Evolutionary conservation across 92 coral and sea anemone species (phyloP), one percentile per base, ranked within the genome.

Genomic region (Epizoanthus fatuus): DNA sequence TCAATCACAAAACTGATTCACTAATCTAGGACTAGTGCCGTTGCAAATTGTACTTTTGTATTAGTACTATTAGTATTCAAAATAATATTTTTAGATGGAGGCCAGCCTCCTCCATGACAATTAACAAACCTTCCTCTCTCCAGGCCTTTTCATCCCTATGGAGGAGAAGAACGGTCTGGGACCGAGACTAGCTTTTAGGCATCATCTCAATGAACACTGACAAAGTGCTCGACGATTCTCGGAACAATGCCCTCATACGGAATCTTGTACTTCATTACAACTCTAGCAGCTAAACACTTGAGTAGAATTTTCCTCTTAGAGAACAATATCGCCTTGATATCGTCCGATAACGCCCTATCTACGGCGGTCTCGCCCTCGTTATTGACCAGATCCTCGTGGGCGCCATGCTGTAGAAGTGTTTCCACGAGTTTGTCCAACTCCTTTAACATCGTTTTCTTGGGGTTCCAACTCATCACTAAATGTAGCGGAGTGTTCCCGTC

Each of bases 221-320:
- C 91, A 62, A 94, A 94, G 79, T 65, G 83, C 69, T 94, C 98
- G 71, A 94, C 91, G 20, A 88, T 85, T 84, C 90, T 94, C 16
- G 98, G 98, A 7, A 94, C 98, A 39, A 94, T 69, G 20, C 98
- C 98, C 63, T 75, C 74, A 65, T 86, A 94, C 6, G 82, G 80
- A 3, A 94, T 85, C 49, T 88, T 79, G 76, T 89, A 73, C 75
- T 87, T 84, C 51, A 79, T 82, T 3, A 94, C 92, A 38, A 90
- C 95, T 75, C 92, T 80, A 2, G 98, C 98, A 54, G 98, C 94
- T 62, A 94, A 90, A 84, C 98, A 94, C 70, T 94, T 92, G 5
- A 94, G 83, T 44, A 81, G n/a, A 53, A 94, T 74, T 37, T 84
- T 78, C 74, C 93, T 73, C 63, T 89, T 92, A 1, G 67, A 56